A percentile compares a stretch with the other conserved stretches of the same genome.
These are phyloP conservation scores for Cydia strobilella DNA, from an alignment of 1,140 invertebrate genomes.

Conservation along the genomic window DNA sequence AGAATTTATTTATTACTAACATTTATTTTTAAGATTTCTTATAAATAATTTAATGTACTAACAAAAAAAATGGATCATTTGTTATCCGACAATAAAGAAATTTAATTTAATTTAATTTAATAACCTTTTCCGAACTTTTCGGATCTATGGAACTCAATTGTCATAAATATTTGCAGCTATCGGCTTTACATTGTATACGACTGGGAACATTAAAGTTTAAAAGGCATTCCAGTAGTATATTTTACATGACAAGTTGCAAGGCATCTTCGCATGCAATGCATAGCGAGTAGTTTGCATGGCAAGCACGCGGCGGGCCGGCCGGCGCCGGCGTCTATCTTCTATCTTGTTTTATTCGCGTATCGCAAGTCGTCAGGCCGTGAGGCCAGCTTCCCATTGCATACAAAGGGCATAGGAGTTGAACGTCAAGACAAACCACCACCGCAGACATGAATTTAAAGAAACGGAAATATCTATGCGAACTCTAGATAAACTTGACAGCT, in stretches of 20 bases:
- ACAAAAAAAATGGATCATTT: too few relatives aligned
- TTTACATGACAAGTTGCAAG: constrained; percentile 3
- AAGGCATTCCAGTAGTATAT: background rate
- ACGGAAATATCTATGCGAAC: too few relatives aligned
- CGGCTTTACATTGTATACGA: background rate
- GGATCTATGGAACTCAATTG: background rate
- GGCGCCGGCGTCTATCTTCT: constrained; percentile 53
- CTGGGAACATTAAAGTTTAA: background rate
- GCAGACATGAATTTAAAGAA: too few relatives aligned
- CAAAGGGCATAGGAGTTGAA: background rate
- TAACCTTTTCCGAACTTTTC: background rate
- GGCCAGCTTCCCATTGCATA: constrained; percentile 43
- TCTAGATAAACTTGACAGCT: too few relatives aligned
- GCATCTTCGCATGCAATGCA: constrained; percentile 46
- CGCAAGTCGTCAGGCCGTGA: constrained; percentile 49
- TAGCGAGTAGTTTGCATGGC: constrained; percentile 50
- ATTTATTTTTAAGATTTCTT: too few relatives aligned
- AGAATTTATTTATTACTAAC: too few relatives aligned
- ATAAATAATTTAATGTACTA: too few relatives aligned
- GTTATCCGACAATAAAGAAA: too few relatives aligned
- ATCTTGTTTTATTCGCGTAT: constrained; percentile 62
- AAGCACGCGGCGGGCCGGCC: constrained; percentile 30
- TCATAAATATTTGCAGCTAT: background rate
- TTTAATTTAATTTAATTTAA: too few relatives aligned
- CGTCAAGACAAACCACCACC: background rate